Evolutionary conservation across 2,113 vertebrate genomes (phyloP), one percentile per base, ranked within the genome.

Genomic region (Microcebus jonahi): DNA sequence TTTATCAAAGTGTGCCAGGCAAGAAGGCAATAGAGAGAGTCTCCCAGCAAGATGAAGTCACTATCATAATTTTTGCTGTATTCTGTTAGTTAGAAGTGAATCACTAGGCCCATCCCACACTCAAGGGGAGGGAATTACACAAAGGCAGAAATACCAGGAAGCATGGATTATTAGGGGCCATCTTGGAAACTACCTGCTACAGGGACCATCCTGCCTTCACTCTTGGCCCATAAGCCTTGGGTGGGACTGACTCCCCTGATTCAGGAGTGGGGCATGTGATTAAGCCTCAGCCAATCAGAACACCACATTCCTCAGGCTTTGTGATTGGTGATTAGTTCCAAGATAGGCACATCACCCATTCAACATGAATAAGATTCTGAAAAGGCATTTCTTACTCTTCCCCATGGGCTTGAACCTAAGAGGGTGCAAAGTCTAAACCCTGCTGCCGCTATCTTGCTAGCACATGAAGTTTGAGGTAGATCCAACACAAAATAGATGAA

Each of bases 21-120:
- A 68, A 81, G 29, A 91, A 92, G 71, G 20, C 39, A 83, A 48
- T 31, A 71, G 2, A 80, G 34, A 80, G 59, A 73, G 13, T 70
- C 42, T 55, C 27, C 67, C 25, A 77, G 15, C 42, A 97, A 95
- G 36, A 96, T 20, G 68, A 96, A 57, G 11, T 70, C 81, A 90
- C 25, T 84, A 59, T 59, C 29, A 55, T 50, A 73, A 57, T n/a
- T 21, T 90, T 88, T 79, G 0, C 21, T 36, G 17, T 50, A 77
- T 67, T 88, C 55, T 79, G 0, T 42, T 70, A 14, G 34, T 50
- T 92, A 86, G 68, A 91, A 91, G 59, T 15, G 14, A 65, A 21
- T 77, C 5, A 87, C 61, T 80, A 93, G 83, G 21, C 55, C 39
- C n/a, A 65, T 57, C 12, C n/a, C 36, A 42, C 8, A 48, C 36